phyloP scores from a whole-genome alignment of 1,140 invertebrate species.

The Branchinecta lindahli region DNA sequence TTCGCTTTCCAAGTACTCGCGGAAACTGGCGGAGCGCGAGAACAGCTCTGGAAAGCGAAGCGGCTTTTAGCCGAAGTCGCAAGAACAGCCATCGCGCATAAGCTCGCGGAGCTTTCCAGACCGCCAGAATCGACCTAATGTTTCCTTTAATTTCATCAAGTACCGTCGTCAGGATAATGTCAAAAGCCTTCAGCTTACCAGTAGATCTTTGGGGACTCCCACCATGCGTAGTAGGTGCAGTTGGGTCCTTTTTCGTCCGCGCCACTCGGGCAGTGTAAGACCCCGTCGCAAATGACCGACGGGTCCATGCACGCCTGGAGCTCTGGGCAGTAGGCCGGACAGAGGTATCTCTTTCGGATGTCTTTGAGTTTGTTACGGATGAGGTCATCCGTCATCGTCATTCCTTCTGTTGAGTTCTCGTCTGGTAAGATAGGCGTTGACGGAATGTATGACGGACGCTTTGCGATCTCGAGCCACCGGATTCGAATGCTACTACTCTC shows the following conservation, averaged over 20 bases:
- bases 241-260: constrained; percentile 57
- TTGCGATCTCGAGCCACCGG: not conserved
- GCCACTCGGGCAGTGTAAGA: constrained; percentile 66
- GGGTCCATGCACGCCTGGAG: constrained; percentile 71
- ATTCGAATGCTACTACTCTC: not conserved
- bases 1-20: no score
- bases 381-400: not conserved
- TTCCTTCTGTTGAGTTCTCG: not conserved
- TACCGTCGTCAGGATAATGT: no score
- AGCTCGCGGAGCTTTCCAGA: no score
- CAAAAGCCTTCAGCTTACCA: not conserved
- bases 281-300: constrained; percentile 74
- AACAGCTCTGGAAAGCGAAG: no score
- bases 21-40: no score
- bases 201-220: not conserved
- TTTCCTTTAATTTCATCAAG: no score
- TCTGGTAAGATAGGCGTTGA: not conserved
- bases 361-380: not conserved
- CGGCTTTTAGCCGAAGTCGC: no score
- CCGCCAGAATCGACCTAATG: no score
- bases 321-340: constrained; percentile 62
- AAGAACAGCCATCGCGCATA: no score
- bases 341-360: constrained; percentile 34
- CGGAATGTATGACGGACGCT: not conserved
- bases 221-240: constrained; percentile 17